Conservation (phyloP, 2,113 vertebrate genomes). For the Anas platyrhynchos region DNA sequence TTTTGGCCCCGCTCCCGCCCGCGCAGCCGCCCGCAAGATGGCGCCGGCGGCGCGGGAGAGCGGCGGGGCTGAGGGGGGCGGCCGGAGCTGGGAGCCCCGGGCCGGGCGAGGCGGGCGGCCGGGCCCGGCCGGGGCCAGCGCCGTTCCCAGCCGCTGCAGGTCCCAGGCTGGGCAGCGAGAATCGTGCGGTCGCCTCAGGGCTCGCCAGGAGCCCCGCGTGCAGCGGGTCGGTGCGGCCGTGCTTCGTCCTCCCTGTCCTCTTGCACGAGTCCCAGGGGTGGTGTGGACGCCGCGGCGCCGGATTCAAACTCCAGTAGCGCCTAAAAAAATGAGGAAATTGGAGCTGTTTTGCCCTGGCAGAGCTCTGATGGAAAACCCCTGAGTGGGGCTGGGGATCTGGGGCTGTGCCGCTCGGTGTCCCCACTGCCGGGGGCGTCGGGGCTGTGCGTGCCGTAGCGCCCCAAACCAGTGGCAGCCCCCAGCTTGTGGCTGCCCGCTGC, state of each 20-base stretch:
- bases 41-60: not conserved
- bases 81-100: not conserved
- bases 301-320: not conserved
- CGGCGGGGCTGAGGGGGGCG: not conserved
- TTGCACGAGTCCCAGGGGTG: too few species aligned
- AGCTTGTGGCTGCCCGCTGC: rapidly evolving
- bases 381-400: not conserved
- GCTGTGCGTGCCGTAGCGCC: rapidly evolving
- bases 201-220: too few species aligned
- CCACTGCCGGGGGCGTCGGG: not conserved
- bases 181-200: too few species aligned
- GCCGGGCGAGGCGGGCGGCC: too few species aligned
- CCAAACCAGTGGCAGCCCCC: not conserved
- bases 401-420: not conserved
- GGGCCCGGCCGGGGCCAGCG: too few species aligned
- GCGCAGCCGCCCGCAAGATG: not conserved
- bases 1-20: not conserved
- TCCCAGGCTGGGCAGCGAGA: too few species aligned
- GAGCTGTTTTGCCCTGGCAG: not conserved
- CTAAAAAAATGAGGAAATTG: rapidly evolving
- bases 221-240: too few species aligned
- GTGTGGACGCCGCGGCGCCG: not conserved
- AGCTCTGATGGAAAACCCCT: not conserved
- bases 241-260: too few species aligned
- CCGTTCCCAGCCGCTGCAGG: too few species aligned